Percentiles rank a stretch among this genome's conserved stretches.
Evolutionary conservation across 2,797 vertebrate genomes (phyloP).

Genomic region (Petrocephalus sullivani): DNA sequence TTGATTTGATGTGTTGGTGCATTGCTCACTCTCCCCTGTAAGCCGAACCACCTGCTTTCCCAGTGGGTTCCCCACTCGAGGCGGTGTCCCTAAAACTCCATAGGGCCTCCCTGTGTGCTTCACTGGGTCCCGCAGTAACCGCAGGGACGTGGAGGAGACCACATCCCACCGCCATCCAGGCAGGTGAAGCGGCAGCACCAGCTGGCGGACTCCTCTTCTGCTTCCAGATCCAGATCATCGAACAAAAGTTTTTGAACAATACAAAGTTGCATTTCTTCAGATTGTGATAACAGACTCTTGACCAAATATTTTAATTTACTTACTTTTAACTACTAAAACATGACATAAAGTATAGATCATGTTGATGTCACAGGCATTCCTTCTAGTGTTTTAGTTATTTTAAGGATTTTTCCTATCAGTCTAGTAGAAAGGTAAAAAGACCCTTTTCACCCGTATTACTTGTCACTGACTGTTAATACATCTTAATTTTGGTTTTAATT

Average conservation of each 20-base stretch:
- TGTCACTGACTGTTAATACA: neutral
- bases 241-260: neutral
- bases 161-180: neutral
- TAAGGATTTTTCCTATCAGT: neutral
- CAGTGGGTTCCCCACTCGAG: constrained; percentile 19
- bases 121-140: constrained; percentile 66
- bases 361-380: neutral
- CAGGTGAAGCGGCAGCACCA: constrained; percentile 11
- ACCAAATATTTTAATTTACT: neutral
- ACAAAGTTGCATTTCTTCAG: neutral
- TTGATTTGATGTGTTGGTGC: constrained; percentile 15
- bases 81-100: constrained; percentile 18
- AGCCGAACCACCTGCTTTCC: constrained; percentile 26
- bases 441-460: neutral
- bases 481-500: neutral
- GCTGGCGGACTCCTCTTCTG: constrained; percentile 8
- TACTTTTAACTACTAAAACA: neutral
- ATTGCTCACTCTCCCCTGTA: constrained; percentile 25
- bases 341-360: neutral
- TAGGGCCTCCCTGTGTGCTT: constrained; percentile 9
- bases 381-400: neutral
- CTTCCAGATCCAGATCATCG: constrained; percentile 15
- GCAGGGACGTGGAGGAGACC: constrained; percentile 44
- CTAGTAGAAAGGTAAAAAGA: neutral
- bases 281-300: neutral